Base-by-base conservation (phyloP, 92 coral and sea anemone species). In the Chrysogorgia sp. region DNA sequence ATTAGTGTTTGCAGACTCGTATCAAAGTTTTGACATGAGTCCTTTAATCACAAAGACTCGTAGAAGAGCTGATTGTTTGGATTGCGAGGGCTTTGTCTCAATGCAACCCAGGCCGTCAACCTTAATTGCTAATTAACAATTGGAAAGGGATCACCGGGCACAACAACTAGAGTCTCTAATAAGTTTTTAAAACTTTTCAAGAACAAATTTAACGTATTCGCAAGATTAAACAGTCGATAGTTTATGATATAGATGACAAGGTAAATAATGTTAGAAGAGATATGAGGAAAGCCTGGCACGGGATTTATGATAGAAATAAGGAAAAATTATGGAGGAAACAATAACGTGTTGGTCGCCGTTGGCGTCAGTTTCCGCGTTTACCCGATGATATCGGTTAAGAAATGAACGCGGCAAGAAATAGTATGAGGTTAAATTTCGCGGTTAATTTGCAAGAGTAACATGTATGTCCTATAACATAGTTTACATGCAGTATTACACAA, bases 81-180 rank as follows among this genome's bases (percentile, higher is more conserved):
- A 72, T 72, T 72, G 79, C 65, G 79, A 53, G 65, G 49, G 79
- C 79, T 72, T 72, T 72, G 79, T 72, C 65, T 72, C 79, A 72
- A 56, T 65, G 49, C 64, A 52, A 56, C 79, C 71, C 19, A 64
- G 71, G 25, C 71, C 79, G 79, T 68, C 92, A 50, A 89, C 97
- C 84, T 96, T 92, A 92, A 90, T 82, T 87, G 83, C 90, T 96
- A 86, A 96, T 96, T 96, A 91, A 82, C 96, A 88, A 80, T 83
- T 90, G 90, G 87, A 81, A 84, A 91, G 86, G 85, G 92, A 85
- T 87, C 89, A 92, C 97, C 88, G 87, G 87, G 63, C 76, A 68
- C 88, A 90, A 80, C 92, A 74, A 67, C 69, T 50, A 74, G 72
- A 47, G 85, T 77, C 86, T 84, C 76, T 79, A 75, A 82, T 52